Evolutionary conservation across 2,797 vertebrate species (phyloP).

Genomic region (Rhabdophis nuchalis): DNA sequence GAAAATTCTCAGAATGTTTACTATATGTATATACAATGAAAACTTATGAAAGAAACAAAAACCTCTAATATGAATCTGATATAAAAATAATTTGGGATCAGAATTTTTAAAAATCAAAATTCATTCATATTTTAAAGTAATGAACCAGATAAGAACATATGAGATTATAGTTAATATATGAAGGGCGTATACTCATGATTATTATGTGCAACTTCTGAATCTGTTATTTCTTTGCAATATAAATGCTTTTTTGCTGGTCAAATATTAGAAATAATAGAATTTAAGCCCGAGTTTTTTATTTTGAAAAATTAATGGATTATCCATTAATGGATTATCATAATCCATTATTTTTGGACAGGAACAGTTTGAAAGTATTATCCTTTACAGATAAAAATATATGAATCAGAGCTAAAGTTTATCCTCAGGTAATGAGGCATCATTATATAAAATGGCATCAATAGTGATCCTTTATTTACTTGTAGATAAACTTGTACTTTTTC

Average conservation of each 20-base stretch:
- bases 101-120: background rate
- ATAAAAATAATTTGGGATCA: background rate
- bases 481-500: background rate
- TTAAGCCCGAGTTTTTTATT: background rate
- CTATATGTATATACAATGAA: conserved; percentile 72
- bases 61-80: background rate
- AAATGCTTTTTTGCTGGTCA: background rate
- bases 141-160: background rate
- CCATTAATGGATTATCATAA: background rate
- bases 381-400: background rate
- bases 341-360: background rate
- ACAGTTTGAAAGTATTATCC: background rate
- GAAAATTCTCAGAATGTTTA: conserved; percentile 66
- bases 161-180: background rate
- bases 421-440: background rate
- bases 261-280: background rate
- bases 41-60: conserved; percentile 60
- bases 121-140: background rate
- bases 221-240: background rate
- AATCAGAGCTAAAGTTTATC: background rate
- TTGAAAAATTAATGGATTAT: too few species aligned
- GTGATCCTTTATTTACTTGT: background rate
- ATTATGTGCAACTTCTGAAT: background rate
- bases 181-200: background rate
- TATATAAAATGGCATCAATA: background rate